Conservation (phyloP, 2,113 vertebrate species). For the Archilochus colubris region DNA sequence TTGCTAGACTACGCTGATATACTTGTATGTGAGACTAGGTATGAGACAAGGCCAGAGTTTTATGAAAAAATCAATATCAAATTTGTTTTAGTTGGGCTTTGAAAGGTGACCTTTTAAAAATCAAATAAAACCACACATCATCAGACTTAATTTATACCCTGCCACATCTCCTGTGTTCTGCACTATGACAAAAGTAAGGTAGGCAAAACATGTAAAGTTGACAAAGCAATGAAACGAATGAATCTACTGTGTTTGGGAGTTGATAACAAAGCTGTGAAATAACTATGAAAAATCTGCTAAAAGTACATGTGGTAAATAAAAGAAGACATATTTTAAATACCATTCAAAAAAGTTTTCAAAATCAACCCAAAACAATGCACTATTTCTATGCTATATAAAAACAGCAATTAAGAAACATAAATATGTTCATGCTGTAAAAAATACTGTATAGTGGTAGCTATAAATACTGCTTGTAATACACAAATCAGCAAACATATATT, state of each 20-base stretch:
- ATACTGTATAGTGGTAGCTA: background rate
- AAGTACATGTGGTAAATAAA: background rate
- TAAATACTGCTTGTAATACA: background rate
- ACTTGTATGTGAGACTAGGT: background rate
- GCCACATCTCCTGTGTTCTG: background rate
- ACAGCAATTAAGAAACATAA: conserved; percentile 27
- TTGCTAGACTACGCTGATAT: background rate
- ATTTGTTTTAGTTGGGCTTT: conserved; percentile 28
- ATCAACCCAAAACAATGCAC: background rate
- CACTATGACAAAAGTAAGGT: background rate
- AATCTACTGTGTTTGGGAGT: background rate
- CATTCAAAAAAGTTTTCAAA: background rate
- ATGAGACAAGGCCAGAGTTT: background rate
- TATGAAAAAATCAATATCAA: conserved; percentile 36
- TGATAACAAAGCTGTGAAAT: conserved; percentile 14
- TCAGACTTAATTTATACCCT: background rate
- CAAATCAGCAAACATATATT: background rate
- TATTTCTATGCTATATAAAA: background rate
- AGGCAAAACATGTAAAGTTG: background rate
- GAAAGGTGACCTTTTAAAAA: conserved; percentile 23
- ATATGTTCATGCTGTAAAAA: background rate
- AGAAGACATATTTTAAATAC: background rate
- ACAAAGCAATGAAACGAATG: conserved; percentile 20
- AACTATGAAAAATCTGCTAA: background rate
- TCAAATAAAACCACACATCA: background rate